Conservation (phyloP, 2,113 vertebrate species). For the Ophthalmolycus amberensis region DNA sequence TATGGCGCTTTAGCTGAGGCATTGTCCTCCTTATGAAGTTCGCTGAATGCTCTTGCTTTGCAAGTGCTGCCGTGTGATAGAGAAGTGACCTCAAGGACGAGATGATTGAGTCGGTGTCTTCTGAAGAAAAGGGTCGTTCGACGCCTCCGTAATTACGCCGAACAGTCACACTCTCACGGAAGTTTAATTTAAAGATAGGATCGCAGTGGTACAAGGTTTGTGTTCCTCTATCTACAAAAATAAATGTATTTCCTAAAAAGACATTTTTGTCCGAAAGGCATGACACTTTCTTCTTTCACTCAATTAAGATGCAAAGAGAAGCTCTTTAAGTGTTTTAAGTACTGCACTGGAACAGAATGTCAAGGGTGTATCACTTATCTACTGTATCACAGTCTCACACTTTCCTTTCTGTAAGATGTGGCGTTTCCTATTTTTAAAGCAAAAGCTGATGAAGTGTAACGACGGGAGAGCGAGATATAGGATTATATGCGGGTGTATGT, state of each 20-base stretch:
- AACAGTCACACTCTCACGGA: constrained; percentile 3
- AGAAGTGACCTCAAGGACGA: constrained; percentile 41
- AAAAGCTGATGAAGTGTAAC: not conserved
- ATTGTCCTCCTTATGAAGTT: not conserved
- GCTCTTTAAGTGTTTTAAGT: not conserved
- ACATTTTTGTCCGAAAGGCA: not conserved
- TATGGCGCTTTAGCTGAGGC: not conserved
- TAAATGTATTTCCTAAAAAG: constrained; percentile 31
- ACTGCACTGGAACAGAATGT: constrained; percentile 9
- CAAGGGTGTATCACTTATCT: constrained; percentile 9
- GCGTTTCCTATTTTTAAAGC: not conserved
- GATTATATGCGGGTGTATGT: too few species aligned
- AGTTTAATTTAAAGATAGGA: constrained; percentile 56
- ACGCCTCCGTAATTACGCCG: constrained; percentile 1
- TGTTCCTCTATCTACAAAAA: constrained; percentile 38
- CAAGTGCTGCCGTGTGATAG: not conserved
- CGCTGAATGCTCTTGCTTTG: not conserved
- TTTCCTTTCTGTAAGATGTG: not conserved
- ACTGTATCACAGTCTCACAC: not conserved
- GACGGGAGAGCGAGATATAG: not conserved
- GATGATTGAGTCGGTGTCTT: constrained; percentile 18
- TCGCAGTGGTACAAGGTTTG: constrained; percentile 19
- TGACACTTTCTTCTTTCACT: constrained; percentile 22
- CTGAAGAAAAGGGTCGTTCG: constrained; percentile 8
- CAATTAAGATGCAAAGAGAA: constrained; percentile 7